These are phyloP conservation scores for Mesocentrotus franciscanus DNA, from an alignment of 53 echinoderm and acorn worm species.

Conservation along the genomic window DNA sequence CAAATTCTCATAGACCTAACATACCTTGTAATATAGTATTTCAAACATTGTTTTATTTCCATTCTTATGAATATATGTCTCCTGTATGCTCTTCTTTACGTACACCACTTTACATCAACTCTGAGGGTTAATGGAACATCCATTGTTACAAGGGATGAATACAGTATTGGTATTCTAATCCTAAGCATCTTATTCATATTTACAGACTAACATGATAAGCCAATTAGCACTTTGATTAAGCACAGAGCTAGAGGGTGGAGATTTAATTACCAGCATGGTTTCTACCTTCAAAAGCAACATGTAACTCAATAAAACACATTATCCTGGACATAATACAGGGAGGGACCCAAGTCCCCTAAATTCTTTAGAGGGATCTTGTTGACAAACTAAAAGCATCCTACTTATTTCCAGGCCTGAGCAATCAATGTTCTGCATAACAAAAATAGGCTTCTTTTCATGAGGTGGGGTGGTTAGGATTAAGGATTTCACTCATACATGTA, in stretches of 20 bases:
- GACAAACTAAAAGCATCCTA: neutral
- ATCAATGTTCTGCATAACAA: neutral
- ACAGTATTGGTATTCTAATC: neutral
- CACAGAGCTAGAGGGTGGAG: neutral
- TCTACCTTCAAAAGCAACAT: neutral
- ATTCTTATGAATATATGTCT: neutral
- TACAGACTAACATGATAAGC: constrained; percentile 10
- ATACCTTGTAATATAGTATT: too few relatives aligned
- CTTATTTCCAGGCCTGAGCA: neutral
- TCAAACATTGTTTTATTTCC: too few relatives aligned
- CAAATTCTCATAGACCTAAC: too few relatives aligned
- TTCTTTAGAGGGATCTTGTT: neutral
- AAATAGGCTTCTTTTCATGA: neutral
- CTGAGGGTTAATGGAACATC: neutral
- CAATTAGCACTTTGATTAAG: constrained; percentile 44
- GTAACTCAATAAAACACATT: constrained; percentile 8
- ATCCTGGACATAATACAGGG: neutral
- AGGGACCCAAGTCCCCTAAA: neutral
- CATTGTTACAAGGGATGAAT: neutral
- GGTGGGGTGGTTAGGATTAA: neutral
- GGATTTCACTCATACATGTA: neutral
- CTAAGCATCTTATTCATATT: constrained; percentile 4
- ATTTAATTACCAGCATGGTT: neutral
- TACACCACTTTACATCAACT: neutral
- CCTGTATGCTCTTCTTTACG: neutral